phyloP scores from a whole-genome alignment of 2,888 invertebrate genomes.

The Parnassius smintheus region DNA sequence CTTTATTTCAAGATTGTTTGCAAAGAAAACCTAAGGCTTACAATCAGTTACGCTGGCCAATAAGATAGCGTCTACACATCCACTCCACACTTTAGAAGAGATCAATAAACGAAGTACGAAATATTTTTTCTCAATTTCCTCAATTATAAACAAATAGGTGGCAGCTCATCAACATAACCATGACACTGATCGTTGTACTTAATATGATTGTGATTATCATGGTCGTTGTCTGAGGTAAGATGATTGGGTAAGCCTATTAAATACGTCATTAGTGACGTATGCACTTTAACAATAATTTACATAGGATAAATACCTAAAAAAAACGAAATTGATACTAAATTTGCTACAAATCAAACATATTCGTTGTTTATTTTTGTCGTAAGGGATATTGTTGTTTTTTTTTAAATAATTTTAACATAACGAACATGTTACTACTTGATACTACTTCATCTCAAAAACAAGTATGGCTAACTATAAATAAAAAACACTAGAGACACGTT shows the following conservation, averaged over 20 bases:
- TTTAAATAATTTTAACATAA: too few species aligned
- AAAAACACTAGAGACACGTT: too few species aligned
- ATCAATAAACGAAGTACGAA: background rate
- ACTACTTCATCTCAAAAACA: too few species aligned
- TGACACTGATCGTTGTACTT: slow-evolving; percentile 23
- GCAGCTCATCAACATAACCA: slow-evolving; percentile 7
- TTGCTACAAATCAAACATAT: background rate
- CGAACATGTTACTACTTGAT: too few species aligned
- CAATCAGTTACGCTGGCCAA: too few species aligned
- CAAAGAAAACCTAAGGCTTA: too few species aligned
- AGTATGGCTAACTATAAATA: too few species aligned
- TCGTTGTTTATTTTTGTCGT: too few species aligned
- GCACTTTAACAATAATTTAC: background rate
- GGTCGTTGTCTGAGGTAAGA: slow-evolving; percentile 1
- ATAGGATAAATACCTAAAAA: background rate
- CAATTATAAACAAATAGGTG: slow-evolving; percentile 6
- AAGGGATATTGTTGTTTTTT: too few species aligned
- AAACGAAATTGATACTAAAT: background rate
- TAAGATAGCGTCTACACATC: too few species aligned
- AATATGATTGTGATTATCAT: slow-evolving; percentile 19
- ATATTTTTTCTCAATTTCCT: slow-evolving; percentile 9
- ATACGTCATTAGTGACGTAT: background rate
- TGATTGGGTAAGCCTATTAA: background rate
- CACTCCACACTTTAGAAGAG: too few species aligned
- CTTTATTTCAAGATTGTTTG: too few species aligned